Evolutionary conservation across 2,797 vertebrate genomes (phyloP), one percentile per base, ranked within the genome.

Genomic region (Naso thynnoides): DNA sequence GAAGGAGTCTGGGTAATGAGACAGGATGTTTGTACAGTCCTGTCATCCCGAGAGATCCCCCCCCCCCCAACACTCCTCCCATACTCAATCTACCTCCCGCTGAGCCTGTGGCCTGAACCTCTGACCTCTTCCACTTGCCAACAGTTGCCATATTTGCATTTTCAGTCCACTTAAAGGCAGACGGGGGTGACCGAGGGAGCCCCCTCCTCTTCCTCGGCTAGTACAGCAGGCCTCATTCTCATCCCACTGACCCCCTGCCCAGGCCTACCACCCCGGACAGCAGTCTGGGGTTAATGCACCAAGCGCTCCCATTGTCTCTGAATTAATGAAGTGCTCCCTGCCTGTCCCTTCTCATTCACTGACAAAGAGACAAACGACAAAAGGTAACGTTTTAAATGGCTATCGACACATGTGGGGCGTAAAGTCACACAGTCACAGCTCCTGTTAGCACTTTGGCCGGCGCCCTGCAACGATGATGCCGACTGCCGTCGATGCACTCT

Each of bases 101-200:
- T 79, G 92, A 82, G 88, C 52, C 59, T n/a, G 15, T 79, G 86
- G 80, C 82, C 74, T 92, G 89, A 94, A 88, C 91, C 86, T 33
- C 57, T 92, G 88, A 93, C 92, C 92, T 83, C 76, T 69, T 75
- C 86, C 81, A 83, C 88, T 92, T 64, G 31, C 90, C 91, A 91
- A 84, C 89, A 93, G 84, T 91, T 88, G 78, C 85, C 76, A 70
- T 82, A 93, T 94, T 94, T 93, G 89, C 92, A 94, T 94, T 91
- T 91, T 80, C 81, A 89, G 78, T 87, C 72, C 78, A 85, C 89
- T 92, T 82, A 86, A 70, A 84, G 74, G 39, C 61, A 59, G 63
- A 47, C 53, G 68, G 65, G 63, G 81, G 27, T 53, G 42, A 64
- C 36, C 21, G 31, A 50, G 50, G 59, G 11, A 19, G 8, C 70